Evolutionary conservation across 2,113 vertebrate genomes (phyloP).

Genomic region (Neofelis nebulosa): DNA sequence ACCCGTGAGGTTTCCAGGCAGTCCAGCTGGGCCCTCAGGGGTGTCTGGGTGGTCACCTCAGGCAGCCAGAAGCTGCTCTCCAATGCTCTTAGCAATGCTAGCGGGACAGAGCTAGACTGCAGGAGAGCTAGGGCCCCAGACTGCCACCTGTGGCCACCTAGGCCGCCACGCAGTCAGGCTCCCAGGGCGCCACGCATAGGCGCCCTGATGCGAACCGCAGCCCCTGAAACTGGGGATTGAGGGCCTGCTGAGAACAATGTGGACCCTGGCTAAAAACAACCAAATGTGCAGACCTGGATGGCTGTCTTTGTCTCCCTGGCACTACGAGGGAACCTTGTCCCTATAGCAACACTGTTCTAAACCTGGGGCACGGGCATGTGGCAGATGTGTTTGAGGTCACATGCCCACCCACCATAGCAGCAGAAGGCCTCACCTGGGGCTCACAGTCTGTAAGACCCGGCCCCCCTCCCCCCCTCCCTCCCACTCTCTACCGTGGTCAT

Average conservation of each 20-base stretch:
- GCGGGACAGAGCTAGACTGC: not conserved
- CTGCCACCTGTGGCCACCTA: rapidly evolving
- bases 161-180: not conserved
- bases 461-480: not conserved
- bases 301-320: not conserved
- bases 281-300: rapidly evolving
- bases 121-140: not conserved
- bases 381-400: not conserved
- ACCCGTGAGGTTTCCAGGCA: not conserved
- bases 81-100: not conserved
- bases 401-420: not conserved
- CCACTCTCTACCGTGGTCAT: not conserved
- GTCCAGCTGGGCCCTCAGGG: not conserved
- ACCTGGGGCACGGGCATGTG: not conserved
- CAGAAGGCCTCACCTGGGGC: not conserved
- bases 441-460: not conserved
- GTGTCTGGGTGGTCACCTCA: not conserved
- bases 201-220: not conserved
- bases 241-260: not conserved
- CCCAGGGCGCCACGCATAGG: rapidly evolving
- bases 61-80: not conserved
- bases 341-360: not conserved
- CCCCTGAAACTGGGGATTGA: not conserved
- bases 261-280: not conserved
- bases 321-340: not conserved